Evolutionary conservation across 2,113 vertebrate species (phyloP).

Genomic region (Arenaria interpres): DNA sequence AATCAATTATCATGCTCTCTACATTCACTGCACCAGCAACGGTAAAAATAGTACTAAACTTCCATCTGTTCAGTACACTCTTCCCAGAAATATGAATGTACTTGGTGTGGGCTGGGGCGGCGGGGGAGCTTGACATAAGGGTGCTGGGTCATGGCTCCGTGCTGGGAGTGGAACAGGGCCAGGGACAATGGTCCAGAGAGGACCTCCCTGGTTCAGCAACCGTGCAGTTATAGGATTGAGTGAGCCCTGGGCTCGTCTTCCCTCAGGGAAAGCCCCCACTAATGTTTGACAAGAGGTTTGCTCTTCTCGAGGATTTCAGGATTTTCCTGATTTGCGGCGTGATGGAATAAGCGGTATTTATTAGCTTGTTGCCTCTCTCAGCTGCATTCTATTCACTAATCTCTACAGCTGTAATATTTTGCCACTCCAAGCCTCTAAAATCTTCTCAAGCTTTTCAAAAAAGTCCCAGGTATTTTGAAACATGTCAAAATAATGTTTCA

Average conservation of each 20-base stretch:
- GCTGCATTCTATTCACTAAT: not conserved
- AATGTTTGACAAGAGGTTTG: not conserved
- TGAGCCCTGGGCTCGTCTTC: not conserved
- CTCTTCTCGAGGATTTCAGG: not conserved
- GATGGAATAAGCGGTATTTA: not conserved
- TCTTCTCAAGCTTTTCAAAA: not conserved
- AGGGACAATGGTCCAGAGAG: rapidly evolving
- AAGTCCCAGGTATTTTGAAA: not conserved
- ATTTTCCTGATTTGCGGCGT: not conserved
- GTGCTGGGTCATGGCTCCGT: rapidly evolving
- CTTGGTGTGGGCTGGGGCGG: not conserved
- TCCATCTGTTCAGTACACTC: constrained; percentile 43
- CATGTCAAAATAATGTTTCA: not conserved
- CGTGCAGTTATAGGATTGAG: rapidly evolving
- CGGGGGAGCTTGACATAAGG: not conserved
- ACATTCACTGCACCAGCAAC: not conserved
- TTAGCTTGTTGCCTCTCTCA: not conserved
- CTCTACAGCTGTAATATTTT: not conserved
- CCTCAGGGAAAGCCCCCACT: not conserved
- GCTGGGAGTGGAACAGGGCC: not conserved
- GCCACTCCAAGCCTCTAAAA: not conserved
- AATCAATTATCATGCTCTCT: constrained; percentile 58
- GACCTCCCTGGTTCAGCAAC: not conserved
- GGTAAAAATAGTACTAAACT: constrained; percentile 44
- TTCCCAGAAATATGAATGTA: constrained; percentile 16